Evolutionary conservation across 2,888 invertebrate species (phyloP).

Genomic region (Rhamnusium bicolor): DNA sequence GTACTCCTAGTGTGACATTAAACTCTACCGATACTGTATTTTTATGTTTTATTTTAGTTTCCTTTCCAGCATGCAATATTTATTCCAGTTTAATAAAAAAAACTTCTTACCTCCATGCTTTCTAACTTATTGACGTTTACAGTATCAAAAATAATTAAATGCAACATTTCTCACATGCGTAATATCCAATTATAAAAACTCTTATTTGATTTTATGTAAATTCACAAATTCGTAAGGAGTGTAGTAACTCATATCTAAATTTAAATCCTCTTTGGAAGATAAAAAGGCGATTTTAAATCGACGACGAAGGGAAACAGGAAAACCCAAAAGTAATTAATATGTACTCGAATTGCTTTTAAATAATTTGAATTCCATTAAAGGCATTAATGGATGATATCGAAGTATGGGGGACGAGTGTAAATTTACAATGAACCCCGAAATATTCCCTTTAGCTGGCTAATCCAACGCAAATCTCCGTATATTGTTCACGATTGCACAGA

Average conservation of each 20-base stretch:
- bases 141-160: too few relatives aligned
- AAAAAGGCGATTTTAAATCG: neutral
- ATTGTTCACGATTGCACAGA: neutral
- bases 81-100: too few relatives aligned
- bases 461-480: neutral
- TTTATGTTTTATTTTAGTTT: too few relatives aligned
- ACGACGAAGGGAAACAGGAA: neutral
- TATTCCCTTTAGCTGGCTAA: neutral
- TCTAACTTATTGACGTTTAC: too few relatives aligned
- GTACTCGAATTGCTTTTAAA: neutral
- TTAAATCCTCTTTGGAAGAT: neutral
- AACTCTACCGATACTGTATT: too few relatives aligned
- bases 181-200: too few relatives aligned
- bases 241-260: neutral
- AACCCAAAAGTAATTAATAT: conserved; percentile 6
- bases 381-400: neutral
- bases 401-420: neutral
- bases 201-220: too few relatives aligned
- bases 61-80: too few relatives aligned
- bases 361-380: conserved; percentile 6
- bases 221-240: too few relatives aligned
- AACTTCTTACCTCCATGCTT: too few relatives aligned
- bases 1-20: too few relatives aligned
- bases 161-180: too few relatives aligned
- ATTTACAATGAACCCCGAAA: neutral